Percentiles rank a stretch among this genome's conserved stretches.
phyloP scores from a whole-genome alignment of 2,113 vertebrate genomes.

The Oryzias woworae region DNA sequence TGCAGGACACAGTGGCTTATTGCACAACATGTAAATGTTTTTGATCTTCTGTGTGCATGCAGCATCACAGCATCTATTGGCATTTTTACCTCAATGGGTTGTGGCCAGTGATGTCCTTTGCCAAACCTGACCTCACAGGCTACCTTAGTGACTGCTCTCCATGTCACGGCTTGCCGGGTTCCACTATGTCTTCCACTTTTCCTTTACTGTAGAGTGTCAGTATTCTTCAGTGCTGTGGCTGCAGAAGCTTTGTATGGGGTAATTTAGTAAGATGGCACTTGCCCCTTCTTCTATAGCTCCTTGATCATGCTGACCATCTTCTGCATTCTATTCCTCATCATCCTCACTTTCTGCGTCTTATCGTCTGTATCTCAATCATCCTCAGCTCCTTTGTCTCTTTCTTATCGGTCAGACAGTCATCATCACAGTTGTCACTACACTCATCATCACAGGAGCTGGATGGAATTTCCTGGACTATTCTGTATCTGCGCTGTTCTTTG shows the following conservation, averaged over 20 bases:
- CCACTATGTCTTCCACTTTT: neutral
- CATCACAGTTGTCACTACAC: neutral
- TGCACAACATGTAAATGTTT: neutral
- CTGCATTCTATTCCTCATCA: too few relatives aligned
- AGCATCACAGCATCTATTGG: neutral
- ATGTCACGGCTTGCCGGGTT: neutral
- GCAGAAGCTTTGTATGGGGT: too few relatives aligned
- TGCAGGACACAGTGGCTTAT: neutral
- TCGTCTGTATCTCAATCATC: too few relatives aligned
- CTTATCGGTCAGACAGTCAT: neutral
- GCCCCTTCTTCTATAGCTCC: too few relatives aligned
- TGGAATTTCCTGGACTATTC: neutral
- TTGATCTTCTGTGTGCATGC: neutral
- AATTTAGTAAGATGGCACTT: too few relatives aligned
- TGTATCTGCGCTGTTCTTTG: neutral
- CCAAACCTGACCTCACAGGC: too few relatives aligned
- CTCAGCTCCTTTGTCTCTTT: too few relatives aligned
- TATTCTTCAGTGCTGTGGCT: too few relatives aligned
- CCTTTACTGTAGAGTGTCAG: accelerated
- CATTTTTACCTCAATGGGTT: neutral
- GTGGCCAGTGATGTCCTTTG: neutral
- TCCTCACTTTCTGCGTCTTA: too few relatives aligned
- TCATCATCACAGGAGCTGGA: neutral
- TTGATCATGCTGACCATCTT: too few relatives aligned
- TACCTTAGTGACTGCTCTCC: neutral